These are phyloP conservation scores for Hycleus cichorii DNA, from an alignment of 1,140 invertebrate genomes.

Conservation along the genomic window DNA sequence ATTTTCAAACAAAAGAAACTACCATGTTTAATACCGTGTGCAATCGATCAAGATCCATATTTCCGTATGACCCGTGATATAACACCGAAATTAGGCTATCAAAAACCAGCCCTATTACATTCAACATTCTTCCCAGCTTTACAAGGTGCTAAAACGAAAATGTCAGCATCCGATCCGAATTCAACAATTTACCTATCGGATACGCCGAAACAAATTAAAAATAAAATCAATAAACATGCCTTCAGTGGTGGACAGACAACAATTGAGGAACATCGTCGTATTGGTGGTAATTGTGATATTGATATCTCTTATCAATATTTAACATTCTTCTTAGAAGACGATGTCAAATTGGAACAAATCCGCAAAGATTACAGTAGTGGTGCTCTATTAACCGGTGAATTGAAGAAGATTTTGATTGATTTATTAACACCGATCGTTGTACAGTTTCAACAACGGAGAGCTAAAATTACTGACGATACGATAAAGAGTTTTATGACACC, in stretches of 20 bases:
- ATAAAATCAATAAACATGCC: conserved; percentile 97
- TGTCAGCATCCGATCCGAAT: conserved; percentile 93
- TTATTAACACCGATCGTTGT: conserved; percentile 65
- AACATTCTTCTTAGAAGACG: conserved; percentile 93
- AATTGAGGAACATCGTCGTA: conserved; percentile 83
- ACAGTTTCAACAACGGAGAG: conserved; percentile 74
- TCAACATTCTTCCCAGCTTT: conserved; percentile 93
- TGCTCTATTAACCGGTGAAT: conserved; percentile 83
- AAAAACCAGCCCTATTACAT: conserved; percentile 92
- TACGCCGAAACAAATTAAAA: conserved; percentile 94
- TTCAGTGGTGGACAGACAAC: conserved; percentile 95
- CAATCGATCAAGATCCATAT: conserved; percentile 99
- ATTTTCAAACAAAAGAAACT: conserved; percentile 84
- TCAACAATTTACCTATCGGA: conserved; percentile 94
- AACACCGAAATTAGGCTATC: conserved; percentile 83
- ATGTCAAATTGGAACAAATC: conserved; percentile 73
- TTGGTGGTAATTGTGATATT: conserved; percentile 92
- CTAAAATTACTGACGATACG: conserved; percentile 77
- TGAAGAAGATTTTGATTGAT: conserved; percentile 88
- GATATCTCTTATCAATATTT: conserved; percentile 97
- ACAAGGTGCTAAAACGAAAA: conserved; percentile 95
- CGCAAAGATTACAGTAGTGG: conserved; percentile 81
- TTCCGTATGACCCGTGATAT: conserved; percentile 98
- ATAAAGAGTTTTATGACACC: conserved; percentile 80
- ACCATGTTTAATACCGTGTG: conserved; percentile 94